Evolutionary conservation across 2,797 vertebrate species (phyloP).

Genomic region (Diceros bicornis): DNA sequence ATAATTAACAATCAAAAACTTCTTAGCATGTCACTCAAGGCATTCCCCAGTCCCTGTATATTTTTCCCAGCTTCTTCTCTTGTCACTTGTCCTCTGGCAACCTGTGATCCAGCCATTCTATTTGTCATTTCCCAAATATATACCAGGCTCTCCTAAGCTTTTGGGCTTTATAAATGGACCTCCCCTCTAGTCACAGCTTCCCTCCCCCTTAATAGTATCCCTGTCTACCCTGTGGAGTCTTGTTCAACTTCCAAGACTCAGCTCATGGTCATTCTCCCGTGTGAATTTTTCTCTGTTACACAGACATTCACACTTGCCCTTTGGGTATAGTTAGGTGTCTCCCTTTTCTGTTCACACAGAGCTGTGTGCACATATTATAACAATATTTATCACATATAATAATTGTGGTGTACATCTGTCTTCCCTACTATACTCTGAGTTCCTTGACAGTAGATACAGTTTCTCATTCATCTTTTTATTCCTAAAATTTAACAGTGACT

Average conservation of each 20-base stretch:
- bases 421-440: constrained; percentile 6
- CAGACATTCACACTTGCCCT: neutral
- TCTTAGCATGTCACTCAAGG: neutral
- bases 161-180: neutral
- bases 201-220: neutral
- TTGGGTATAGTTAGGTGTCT: neutral
- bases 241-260: constrained; percentile 10
- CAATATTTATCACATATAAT: neutral
- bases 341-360: constrained; percentile 11
- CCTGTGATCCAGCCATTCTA: neutral
- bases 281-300: neutral
- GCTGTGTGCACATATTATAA: neutral
- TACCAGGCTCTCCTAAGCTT: neutral
- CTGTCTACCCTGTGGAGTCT: neutral
- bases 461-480: constrained; percentile 43
- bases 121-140: neutral
- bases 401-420: neutral
- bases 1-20: constrained; percentile 27
- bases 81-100: neutral
- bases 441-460: neutral
- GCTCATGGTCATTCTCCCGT: neutral
- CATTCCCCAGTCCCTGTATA: neutral
- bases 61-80: constrained; percentile 16
- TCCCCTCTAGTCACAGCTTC: neutral
- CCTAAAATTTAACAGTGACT: neutral